Evolutionary conservation across 2,888 invertebrate species (phyloP), one percentile per base, ranked within the genome.

Genomic region (Drosophila setosimentum): DNA sequence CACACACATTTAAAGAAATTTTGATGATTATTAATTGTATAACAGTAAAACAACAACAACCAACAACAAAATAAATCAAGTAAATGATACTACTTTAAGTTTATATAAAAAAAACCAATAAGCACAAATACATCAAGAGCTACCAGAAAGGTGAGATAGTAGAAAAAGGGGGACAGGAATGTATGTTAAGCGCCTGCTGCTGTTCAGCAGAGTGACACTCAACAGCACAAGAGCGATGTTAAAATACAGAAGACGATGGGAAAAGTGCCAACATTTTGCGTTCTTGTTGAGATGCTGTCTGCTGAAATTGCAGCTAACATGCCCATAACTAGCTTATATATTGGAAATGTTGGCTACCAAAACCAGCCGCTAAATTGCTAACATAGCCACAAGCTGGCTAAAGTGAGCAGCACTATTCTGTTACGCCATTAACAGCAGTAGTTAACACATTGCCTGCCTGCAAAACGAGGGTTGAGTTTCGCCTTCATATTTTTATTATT

Each of bases 21-120:
- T 90, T 86, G 89, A 83, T 83, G 83, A 86, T 86, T 86, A 86
- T 86, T 89, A 86, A 86, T 78, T 86, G 85, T 86, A 86, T 80
- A 86, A 86, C 90, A 80, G 75, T 77, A 88, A 89, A 89, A 83
- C 68, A 71, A 73, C 76, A 83, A 83, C 83, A 84, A 87, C 81
- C 77, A 81, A 72, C 55, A 55, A 45, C 45, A 45, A 45, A 86
- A 86, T 90, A 86, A 86, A 86, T 89, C 90, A 86, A 87, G 72
- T 86, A 83, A 87, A 86, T 90, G 89, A 89, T 90, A 69, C 80
- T 80, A 88, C 68, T 78, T 87, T 83, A 88, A 76, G 83, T 86
- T 90, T 88, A 86, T 90, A 90, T 73, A 82, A 74, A 76, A 66
- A 64, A 67, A 67, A 53, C 24, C 35, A 45, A 24, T 24, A 32